Evolutionary conservation across 2,113 vertebrate genomes (phyloP).

Genomic region (Syrmaticus mikado): DNA sequence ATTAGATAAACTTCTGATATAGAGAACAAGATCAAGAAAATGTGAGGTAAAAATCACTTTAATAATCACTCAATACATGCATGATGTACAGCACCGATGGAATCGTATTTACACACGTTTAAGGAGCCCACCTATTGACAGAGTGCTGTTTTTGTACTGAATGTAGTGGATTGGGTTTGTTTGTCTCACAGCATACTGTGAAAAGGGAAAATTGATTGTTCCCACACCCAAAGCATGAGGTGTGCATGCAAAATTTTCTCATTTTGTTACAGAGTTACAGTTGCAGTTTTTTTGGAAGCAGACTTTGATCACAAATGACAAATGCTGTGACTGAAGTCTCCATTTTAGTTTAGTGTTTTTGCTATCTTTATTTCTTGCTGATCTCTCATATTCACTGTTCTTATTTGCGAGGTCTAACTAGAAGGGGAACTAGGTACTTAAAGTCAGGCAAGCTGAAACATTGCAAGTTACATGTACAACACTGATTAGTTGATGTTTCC

Average conservation of each 20-base stretch:
- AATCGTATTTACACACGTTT: background rate
- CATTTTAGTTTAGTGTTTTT: background rate
- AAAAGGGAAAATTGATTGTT: background rate
- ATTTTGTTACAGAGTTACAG: no score
- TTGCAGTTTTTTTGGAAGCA: background rate
- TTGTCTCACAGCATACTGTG: background rate
- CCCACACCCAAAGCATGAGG: background rate
- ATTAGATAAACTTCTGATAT: background rate
- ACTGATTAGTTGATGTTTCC: background rate
- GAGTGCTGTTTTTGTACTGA: background rate
- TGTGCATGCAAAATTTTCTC: background rate
- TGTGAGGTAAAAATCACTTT: background rate
- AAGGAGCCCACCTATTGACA: no score
- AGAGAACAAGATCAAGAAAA: background rate
- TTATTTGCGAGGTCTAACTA: background rate
- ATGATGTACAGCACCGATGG: background rate
- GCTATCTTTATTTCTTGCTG: background rate
- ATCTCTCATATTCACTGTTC: background rate
- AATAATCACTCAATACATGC: background rate
- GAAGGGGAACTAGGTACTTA: background rate
- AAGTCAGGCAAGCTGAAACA: background rate
- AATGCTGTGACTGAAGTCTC: background rate
- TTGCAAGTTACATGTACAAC: rapidly evolving
- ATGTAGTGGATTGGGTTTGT: background rate
- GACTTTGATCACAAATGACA: background rate